phyloP scores from a whole-genome alignment of 2,113 vertebrate genomes.

The Dolichotis patagonum region DNA sequence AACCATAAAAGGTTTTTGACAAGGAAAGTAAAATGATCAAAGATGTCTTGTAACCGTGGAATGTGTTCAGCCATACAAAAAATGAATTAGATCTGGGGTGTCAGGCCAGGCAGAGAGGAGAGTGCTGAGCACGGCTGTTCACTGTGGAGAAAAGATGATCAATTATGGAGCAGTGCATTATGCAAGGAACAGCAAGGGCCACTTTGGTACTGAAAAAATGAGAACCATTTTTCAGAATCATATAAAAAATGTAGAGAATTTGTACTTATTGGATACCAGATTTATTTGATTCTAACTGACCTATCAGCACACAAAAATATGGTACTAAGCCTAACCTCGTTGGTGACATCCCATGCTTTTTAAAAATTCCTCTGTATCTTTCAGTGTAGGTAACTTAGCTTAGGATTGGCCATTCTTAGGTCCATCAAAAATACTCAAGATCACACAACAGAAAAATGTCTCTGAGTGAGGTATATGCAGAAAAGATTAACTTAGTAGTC shows the following conservation, averaged over 20 bases:
- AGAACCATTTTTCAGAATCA: background rate
- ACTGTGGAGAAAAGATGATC: background rate
- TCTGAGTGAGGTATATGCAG: background rate
- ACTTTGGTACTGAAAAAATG: background rate
- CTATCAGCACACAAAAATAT: background rate
- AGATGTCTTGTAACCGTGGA: conserved; percentile 62
- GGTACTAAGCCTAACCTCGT: background rate
- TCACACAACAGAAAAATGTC: background rate
- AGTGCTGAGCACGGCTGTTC: background rate
- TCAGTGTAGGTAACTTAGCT: background rate
- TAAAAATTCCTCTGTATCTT: background rate
- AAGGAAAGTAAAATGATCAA: conserved; percentile 61
- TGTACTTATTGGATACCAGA: background rate
- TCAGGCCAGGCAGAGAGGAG: background rate
- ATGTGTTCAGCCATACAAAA: conserved; percentile 45
- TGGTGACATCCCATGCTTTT: background rate
- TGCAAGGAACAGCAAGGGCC: background rate
- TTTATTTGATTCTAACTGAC: background rate
- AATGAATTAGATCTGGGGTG: background rate
- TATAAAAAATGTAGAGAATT: background rate
- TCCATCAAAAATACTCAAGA: background rate
- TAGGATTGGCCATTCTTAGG: background rate
- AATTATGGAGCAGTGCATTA: background rate
- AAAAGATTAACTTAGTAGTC: background rate
- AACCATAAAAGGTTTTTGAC: conserved; percentile 56